Percentiles rank a stretch among this genome's conserved stretches.
phyloP scores from a whole-genome alignment of 2,113 vertebrate species.

The Condylura cristata region DNA sequence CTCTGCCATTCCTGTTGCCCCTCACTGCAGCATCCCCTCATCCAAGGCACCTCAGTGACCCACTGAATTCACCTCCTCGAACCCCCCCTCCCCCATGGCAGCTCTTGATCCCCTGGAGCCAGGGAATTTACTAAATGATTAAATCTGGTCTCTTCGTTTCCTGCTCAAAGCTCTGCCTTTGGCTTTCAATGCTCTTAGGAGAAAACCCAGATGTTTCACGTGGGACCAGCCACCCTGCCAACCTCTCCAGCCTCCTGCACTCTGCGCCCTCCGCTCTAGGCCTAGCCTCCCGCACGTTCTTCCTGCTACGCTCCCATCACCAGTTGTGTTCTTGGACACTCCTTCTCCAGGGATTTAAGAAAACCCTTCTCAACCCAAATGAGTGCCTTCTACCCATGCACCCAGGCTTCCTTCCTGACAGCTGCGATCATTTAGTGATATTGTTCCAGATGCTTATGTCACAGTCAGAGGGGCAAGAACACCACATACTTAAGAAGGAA shows the following conservation, averaged over 20 bases:
- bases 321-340: neutral
- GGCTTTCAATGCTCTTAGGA: neutral
- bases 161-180: neutral
- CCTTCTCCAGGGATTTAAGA: neutral
- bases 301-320: neutral
- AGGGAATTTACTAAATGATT: neutral
- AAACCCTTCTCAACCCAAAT: neutral
- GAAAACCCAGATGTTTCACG: neutral
- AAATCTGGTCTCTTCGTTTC: neutral
- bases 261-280: neutral
- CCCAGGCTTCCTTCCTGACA: neutral
- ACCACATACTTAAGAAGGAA: too few relatives aligned
- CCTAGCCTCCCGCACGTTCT: neutral
- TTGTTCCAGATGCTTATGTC: neutral
- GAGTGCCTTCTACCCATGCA: neutral
- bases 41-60: neutral
- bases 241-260: neutral
- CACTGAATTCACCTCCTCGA: neutral
- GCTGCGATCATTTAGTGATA: neutral
- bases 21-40: neutral
- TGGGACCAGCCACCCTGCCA: neutral
- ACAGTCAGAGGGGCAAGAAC: neutral
- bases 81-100: too few relatives aligned
- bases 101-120: neutral
- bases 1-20: neutral